A percentile compares a stretch with the other conserved stretches of the same genome.
Evolutionary conservation across 2,797 vertebrate species (phyloP).

Genomic region (Spheniscus humboldti): DNA sequence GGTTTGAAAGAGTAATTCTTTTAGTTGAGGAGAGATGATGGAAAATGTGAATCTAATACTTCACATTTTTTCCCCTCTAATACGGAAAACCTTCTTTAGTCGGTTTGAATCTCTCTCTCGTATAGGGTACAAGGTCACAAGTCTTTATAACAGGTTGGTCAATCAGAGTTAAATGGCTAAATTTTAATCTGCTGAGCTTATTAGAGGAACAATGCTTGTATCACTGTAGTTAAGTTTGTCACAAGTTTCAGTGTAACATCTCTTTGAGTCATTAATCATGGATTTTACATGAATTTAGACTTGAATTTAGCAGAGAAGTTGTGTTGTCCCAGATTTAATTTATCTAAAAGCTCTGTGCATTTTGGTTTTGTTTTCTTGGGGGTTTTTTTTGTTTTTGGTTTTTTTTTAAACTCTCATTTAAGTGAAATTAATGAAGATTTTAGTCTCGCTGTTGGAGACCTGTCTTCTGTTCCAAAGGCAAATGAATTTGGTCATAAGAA

Average conservation of each 20-base stretch:
- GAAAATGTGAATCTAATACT: neutral
- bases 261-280: neutral
- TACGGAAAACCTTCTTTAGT: neutral
- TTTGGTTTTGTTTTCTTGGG: no score
- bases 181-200: constrained; percentile 56
- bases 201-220: neutral
- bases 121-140: neutral
- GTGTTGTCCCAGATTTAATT: neutral
- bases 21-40: neutral
- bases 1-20: neutral
- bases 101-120: neutral
- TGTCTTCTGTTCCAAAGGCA: neutral
- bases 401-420: neutral
- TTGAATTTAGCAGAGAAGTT: neutral
- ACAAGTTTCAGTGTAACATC: neutral
- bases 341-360: neutral
- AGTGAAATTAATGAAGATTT: neutral
- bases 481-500: neutral
- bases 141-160: constrained; percentile 6
- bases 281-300: neutral
- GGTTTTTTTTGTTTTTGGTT: neutral
- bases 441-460: neutral
- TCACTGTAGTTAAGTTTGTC: neutral
- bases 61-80: neutral
- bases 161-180: constrained; percentile 36